Percentiles rank a stretch among this genome's conserved stretches.
Evolutionary conservation across 2,113 vertebrate species (phyloP).

Genomic region (Microcebus ravelobensis): DNA sequence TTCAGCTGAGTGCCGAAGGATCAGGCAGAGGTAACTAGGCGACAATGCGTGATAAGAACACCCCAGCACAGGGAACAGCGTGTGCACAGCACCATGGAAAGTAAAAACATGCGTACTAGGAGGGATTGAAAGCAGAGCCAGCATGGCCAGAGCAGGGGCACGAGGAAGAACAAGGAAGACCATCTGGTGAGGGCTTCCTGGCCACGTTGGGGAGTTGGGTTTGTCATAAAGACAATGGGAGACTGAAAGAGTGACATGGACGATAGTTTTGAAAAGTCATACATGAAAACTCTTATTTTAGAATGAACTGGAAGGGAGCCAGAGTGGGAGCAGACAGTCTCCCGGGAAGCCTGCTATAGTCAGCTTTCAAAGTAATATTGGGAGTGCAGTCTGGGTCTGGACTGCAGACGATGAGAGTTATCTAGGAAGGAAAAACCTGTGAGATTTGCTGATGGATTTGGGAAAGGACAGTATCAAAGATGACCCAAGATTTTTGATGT

Average conservation of each 20-base stretch:
- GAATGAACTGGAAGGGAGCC: background rate
- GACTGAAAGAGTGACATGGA: background rate
- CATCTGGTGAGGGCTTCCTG: background rate
- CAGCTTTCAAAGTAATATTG: background rate
- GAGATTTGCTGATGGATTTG: background rate
- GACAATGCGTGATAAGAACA: background rate
- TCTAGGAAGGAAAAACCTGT: background rate
- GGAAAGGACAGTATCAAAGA: background rate
- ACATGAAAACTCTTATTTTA: background rate
- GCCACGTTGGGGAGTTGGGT: background rate
- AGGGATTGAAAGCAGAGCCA: background rate
- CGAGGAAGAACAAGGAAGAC: background rate
- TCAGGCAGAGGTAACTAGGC: background rate
- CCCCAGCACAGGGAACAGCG: too few relatives aligned
- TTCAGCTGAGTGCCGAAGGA: background rate
- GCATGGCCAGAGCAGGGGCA: background rate
- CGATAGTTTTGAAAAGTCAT: background rate
- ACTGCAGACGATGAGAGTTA: background rate
- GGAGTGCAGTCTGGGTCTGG: background rate
- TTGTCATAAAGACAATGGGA: background rate
- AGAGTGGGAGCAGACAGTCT: background rate
- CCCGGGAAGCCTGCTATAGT: background rate
- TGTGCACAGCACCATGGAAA: background rate
- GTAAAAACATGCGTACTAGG: background rate
- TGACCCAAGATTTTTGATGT: background rate